Conservation (phyloP, 2,888 invertebrate species). For the Hypomecis punctinalis region DNA sequence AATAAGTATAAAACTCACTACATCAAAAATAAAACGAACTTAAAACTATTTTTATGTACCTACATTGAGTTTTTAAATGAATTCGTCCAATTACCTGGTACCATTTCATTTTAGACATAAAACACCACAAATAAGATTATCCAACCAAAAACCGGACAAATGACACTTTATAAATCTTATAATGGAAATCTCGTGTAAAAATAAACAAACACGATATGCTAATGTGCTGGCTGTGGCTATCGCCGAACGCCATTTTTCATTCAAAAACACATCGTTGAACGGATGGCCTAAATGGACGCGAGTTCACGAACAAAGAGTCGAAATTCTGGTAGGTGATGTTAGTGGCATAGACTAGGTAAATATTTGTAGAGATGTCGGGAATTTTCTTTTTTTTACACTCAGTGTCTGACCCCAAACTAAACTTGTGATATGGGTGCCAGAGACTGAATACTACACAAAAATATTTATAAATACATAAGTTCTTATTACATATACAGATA, state of each 20-base stretch:
- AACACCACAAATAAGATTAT: neutral
- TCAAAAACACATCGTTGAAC: constrained; percentile 51
- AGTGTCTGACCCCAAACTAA: too few species aligned
- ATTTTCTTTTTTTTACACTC: too few species aligned
- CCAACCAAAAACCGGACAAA: constrained; percentile 6
- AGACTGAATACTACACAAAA: too few species aligned
- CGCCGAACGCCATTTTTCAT: constrained; percentile 48
- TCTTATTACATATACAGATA: too few species aligned
- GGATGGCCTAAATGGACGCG: constrained; percentile 41
- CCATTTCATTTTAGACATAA: neutral
- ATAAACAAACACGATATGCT: constrained; percentile 37
- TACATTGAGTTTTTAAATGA: neutral
- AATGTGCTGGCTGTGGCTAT: constrained; percentile 40
- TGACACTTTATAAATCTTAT: constrained; percentile 14
- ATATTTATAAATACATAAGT: too few species aligned
- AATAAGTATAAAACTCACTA: too few species aligned
- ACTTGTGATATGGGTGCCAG: too few species aligned
- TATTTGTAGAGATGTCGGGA: too few species aligned
- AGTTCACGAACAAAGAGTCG: constrained; percentile 39
- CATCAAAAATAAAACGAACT: too few species aligned
- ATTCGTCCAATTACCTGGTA: neutral
- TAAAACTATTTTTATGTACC: too few species aligned
- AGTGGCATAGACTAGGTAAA: neutral
- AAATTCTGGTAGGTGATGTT: constrained; percentile 32
- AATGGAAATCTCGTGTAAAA: constrained; percentile 28